Percentiles rank a stretch among this genome's conserved stretches.
Evolutionary conservation across 2,797 vertebrate genomes (phyloP).

Genomic region (Tapirus indicus): DNA sequence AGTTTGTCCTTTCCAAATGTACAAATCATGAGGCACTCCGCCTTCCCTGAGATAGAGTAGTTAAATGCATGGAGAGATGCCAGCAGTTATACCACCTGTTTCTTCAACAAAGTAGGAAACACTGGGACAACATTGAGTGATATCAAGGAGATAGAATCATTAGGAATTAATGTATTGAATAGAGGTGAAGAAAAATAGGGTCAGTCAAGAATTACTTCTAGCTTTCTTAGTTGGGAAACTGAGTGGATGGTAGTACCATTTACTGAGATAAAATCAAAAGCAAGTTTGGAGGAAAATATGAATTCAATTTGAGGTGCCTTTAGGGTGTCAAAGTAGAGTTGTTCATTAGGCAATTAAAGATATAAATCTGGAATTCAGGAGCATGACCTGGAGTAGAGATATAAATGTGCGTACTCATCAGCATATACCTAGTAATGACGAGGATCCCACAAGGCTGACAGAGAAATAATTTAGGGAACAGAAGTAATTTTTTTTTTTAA

Average conservation of each 20-base stretch:
- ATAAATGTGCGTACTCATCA: neutral
- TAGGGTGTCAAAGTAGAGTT: neutral
- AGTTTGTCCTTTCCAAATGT: neutral
- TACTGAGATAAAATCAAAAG: neutral
- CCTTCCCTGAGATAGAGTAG: neutral
- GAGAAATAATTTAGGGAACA: neutral
- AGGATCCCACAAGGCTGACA: neutral
- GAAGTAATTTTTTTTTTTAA: neutral
- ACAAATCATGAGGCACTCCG: neutral
- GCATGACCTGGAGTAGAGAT: neutral
- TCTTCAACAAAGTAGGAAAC: constrained; percentile 20
- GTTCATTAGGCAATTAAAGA: constrained; percentile 7
- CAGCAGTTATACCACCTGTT: neutral
- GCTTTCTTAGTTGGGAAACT: neutral
- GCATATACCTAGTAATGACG: neutral
- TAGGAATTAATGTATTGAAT: neutral
- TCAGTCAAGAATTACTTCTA: neutral
- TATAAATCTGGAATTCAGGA: neutral
- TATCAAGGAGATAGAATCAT: neutral
- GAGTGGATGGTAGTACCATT: neutral
- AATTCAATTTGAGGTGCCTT: constrained; percentile 1
- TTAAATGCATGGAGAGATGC: neutral
- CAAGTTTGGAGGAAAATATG: neutral
- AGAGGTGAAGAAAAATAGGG: neutral
- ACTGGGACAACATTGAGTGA: neutral